Percentiles rank a stretch among this genome's conserved stretches.
phyloP scores from a whole-genome alignment of 2,113 vertebrate species.

The Chloroceryle aenea region DNA sequence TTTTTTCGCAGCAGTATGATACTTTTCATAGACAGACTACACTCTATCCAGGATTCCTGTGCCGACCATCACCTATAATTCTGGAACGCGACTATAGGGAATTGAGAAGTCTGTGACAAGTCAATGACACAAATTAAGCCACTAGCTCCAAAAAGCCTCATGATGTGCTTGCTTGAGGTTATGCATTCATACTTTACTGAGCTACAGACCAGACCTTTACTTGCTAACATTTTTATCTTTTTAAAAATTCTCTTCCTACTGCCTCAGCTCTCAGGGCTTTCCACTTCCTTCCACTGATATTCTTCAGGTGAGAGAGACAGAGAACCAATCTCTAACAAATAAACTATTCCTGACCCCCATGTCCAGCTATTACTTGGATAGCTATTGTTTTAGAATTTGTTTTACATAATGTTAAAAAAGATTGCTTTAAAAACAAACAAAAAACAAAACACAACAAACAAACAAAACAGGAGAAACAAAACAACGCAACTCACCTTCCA shows the following conservation, averaged over 20 bases:
- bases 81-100: neutral
- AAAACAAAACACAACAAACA: neutral
- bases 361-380: neutral
- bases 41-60: neutral
- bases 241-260: neutral
- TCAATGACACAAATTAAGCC: neutral
- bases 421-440: neutral
- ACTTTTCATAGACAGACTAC: neutral
- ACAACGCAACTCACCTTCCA: conserved; percentile 81
- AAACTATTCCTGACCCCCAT: neutral
- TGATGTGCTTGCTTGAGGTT: neutral
- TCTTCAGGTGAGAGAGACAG: neutral
- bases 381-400: neutral
- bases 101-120: neutral
- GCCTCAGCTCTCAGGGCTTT: neutral
- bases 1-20: neutral
- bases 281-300: neutral
- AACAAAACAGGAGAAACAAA: neutral
- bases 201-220: neutral
- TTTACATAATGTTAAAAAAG: neutral
- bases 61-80: neutral
- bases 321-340: neutral
- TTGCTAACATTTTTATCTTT: neutral
- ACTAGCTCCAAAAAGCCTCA: neutral
- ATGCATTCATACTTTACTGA: neutral